Base-by-base conservation (phyloP, 2,113 vertebrate species). In the Solea senegalensis region DNA sequence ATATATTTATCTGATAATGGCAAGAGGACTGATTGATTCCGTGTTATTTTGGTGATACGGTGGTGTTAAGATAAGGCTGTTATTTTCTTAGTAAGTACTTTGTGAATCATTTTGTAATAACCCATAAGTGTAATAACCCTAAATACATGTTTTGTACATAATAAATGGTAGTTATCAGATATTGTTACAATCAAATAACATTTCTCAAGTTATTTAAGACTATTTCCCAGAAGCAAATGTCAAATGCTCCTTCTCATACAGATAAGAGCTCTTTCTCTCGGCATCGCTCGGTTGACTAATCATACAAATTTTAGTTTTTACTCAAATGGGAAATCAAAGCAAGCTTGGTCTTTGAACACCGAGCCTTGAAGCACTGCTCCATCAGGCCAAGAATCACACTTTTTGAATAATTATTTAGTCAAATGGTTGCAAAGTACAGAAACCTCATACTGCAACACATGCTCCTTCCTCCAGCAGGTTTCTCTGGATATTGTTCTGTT, bases 241-340 rank as follows among this genome's bases (percentile, higher is more conserved):
- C 13, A 5, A 8, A 15, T 55, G 5, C 44, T 40, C 27, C 10
- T 48, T 34, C n/a, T 54, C 45, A 44, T 44, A 69, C 13, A 77
- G 74, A 77, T 54, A 68, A 58, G 51, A 63, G n/a, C 28, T 3
- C 4, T 40, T 15, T 46, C 28, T 7, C 21, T 8, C 11, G 49
- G 16, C 28, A 60, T 60, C 34, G 40, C 3, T 54, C 34, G 61
- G 61, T 43, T 46, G 14, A 68, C 21, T 21, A 21, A 45, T 39
- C 56, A 21, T n/a, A 5, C 39, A 44, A 41, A 48, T 26, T 34
- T 15, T 41, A 14, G 16, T 53, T 68, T n/a, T 39, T 14, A 44
- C 46, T 66, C 56, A 57, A 50, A 67, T 57, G 62, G 49, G 45
- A 77, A 74, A 62, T 62, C 5, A 70, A 53, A 72, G 49, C 43